Conservation (phyloP, 2,113 vertebrate genomes). For the Pterophyllum scalare region DNA sequence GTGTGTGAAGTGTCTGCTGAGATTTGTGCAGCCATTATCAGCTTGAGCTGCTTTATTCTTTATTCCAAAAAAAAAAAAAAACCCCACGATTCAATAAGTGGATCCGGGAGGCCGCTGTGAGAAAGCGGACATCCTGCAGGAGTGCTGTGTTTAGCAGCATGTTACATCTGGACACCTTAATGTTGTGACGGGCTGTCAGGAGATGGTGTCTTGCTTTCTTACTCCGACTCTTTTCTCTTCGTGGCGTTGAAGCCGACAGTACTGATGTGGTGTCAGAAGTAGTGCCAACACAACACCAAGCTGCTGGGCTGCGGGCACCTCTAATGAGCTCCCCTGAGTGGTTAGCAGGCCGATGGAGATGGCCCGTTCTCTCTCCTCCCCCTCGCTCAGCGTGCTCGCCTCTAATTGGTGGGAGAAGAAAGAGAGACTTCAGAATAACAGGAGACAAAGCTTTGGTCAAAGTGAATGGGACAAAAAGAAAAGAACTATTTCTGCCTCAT, state of each 20-base stretch:
- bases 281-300: slow-evolving; percentile 57
- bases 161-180: slow-evolving; percentile 27
- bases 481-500: slow-evolving; percentile 20
- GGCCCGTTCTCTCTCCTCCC: slow-evolving; percentile 35
- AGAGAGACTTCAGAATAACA: slow-evolving; percentile 41
- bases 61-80: neutral
- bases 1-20: neutral
- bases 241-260: slow-evolving; percentile 7
- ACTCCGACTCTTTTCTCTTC: slow-evolving; percentile 6
- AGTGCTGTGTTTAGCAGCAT: neutral
- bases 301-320: slow-evolving; percentile 54
- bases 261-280: slow-evolving; percentile 63
- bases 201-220: slow-evolving; percentile 1
- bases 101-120: neutral
- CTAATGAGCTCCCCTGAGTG: slow-evolving; percentile 79
- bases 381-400: slow-evolving; percentile 24
- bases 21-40: neutral
- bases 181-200: slow-evolving; percentile 43
- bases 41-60: slow-evolving; percentile 1
- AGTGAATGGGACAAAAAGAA: neutral
- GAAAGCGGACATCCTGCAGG: neutral
- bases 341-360: slow-evolving; percentile 63
- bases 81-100: slow-evolving; percentile 15
- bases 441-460: slow-evolving; percentile 52
- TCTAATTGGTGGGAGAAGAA: slow-evolving; percentile 66